These are phyloP conservation scores for Cremastobaeus sp. DNA, from an alignment of 2,888 invertebrate genomes.

Conservation along the genomic window DNA sequence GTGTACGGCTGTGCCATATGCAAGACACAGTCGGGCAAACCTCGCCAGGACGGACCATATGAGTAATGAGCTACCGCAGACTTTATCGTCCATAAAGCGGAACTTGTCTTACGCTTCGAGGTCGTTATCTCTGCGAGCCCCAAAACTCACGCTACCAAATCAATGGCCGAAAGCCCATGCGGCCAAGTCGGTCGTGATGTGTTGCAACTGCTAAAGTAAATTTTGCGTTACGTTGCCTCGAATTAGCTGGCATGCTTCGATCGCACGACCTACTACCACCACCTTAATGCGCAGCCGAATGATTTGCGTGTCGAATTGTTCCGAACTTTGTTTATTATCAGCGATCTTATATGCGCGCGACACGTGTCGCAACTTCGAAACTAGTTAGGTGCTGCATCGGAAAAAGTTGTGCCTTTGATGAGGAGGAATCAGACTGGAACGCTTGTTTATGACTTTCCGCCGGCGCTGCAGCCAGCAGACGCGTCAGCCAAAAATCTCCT, in stretches of 20 bases:
- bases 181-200: constrained; percentile 7
- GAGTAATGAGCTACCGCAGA: constrained; percentile 57
- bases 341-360: constrained; percentile 19
- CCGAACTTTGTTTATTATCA: constrained; percentile 35
- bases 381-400: constrained; percentile 13
- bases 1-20: constrained; percentile 48
- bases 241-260: neutral
- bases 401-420: constrained; percentile 20
- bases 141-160: constrained; percentile 12
- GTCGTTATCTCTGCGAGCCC: constrained; percentile 29
- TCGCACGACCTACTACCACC: neutral
- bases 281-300: constrained; percentile 7
- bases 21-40: constrained; percentile 48
- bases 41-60: constrained; percentile 49
- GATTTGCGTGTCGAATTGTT: constrained; percentile 35
- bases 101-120: constrained; percentile 45
- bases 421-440: constrained; percentile 3
- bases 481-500: too few relatives aligned
- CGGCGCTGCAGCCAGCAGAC: neutral
- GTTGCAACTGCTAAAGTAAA: constrained; percentile 6
- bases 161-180: constrained; percentile 14
- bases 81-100: constrained; percentile 61
- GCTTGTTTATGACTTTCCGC: neutral
- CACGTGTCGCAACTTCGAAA: constrained; percentile 18
- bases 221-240: neutral